Percentiles rank a stretch among this genome's conserved stretches.
Conservation (phyloP, 2,797 vertebrate genomes). For the Poecilia velifera region DNA sequence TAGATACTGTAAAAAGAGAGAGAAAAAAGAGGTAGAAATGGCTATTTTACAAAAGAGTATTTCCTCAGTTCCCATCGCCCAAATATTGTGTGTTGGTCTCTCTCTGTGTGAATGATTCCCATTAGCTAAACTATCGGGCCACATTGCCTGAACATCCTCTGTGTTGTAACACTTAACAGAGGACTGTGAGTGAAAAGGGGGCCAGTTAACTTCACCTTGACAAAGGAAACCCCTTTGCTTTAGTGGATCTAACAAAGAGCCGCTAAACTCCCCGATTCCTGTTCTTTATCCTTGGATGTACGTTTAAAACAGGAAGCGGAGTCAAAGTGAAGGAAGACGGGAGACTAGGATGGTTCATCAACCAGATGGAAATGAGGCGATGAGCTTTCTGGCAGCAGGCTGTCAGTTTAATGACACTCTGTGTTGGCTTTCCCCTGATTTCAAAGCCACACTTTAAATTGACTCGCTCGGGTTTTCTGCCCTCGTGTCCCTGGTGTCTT, state of each 20-base stretch:
- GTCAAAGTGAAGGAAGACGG: slow-evolving; percentile 47
- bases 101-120: slow-evolving; percentile 57
- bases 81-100: slow-evolving; percentile 71
- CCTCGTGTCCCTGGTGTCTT: slow-evolving; percentile 27
- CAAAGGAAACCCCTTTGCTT: slow-evolving; percentile 68
- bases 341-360: slow-evolving; percentile 62
- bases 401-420: slow-evolving; percentile 73
- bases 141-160: slow-evolving; percentile 57
- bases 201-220: slow-evolving; percentile 44
- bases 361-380: slow-evolving; percentile 67
- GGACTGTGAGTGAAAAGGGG: slow-evolving; percentile 35
- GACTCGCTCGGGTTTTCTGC: slow-evolving; percentile 36
- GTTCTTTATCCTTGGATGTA: slow-evolving; percentile 53
- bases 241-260: slow-evolving; percentile 60
- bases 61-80: slow-evolving; percentile 67
- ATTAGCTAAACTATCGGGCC: slow-evolving; percentile 44
- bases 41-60: neutral
- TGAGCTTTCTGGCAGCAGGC: slow-evolving; percentile 63
- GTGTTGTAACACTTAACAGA: slow-evolving; percentile 53
- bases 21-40: neutral
- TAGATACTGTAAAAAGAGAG: too few species aligned
- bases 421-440: slow-evolving; percentile 57
- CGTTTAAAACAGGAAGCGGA: slow-evolving; percentile 66
- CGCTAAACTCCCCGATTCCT: slow-evolving; percentile 62
- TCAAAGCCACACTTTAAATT: slow-evolving; percentile 55